Evolutionary conservation across 2,797 vertebrate species (phyloP), one percentile per base, ranked within the genome.

Genomic region (Forpus xanthops): DNA sequence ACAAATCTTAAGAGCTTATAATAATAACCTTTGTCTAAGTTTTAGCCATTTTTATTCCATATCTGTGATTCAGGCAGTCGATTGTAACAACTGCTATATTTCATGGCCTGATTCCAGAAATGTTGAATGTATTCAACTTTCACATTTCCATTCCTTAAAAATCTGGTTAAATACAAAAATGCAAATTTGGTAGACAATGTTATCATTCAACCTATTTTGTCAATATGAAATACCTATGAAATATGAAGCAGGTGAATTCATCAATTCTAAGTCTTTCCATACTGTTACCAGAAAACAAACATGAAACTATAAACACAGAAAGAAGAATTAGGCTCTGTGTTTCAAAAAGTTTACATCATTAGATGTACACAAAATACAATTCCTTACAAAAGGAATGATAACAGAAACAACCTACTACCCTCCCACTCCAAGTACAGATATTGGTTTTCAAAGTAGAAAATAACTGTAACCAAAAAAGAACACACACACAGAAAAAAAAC

Each of bases 1-100:
- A 89, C 85, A 91, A 96, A 64, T 16, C 58, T 84, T 88, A 94
- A 96, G 70, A 91, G 76, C 79, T 95, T 89, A 79, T 68, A 92
- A 79, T 52, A 96, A 92, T 81, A 95, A 96, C 79, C 91, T 90
- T 15, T 91, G 82, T 52, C 61, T 95, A 87, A 82, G 56, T 74
- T 95, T 85, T 76, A 79, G 77, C 60, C 62, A 74, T 94, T 94
- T 96, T 91, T 86, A 92, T 84, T 96, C 70, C 52, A 41, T 41
- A 94, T 52, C 77, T 4, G 0, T 75, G 70, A 79, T 91, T 85
- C 89, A 93, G 44, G 76, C 58, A 87, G 47, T 33, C 85, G 92
- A 3, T 19, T 67, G 50, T 17, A 84, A 44, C 66, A 90, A 89
- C 41, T 86, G 73, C 82, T 81, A 5, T 55, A 79, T 78, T 88